A percentile compares a stretch with the other conserved stretches of the same genome.
These are phyloP conservation scores for Andrena flavipes DNA, from an alignment of 2,888 invertebrate species.

Conservation along the genomic window DNA sequence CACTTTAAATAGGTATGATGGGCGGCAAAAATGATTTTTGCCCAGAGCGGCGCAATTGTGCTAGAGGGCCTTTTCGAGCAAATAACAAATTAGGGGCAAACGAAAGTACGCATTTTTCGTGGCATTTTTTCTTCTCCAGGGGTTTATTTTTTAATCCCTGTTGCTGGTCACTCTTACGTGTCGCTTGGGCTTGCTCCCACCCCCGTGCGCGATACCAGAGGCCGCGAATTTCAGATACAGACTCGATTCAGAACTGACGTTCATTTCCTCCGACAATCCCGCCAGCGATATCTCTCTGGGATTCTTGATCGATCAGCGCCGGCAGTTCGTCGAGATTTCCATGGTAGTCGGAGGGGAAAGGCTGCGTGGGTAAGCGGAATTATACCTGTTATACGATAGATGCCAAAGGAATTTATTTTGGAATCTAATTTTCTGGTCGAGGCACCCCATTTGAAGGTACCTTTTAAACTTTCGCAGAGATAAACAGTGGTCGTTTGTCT, in stretches of 20 bases:
- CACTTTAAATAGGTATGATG: too few relatives aligned
- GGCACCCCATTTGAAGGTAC: too few relatives aligned
- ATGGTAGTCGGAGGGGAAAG: neutral
- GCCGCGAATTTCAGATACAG: conserved; percentile 45
- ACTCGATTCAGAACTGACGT: conserved; percentile 58
- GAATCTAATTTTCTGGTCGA: too few relatives aligned
- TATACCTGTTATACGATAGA: neutral
- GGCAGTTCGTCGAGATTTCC: conserved; percentile 27
- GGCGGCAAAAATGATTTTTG: too few relatives aligned
- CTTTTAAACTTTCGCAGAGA: conserved; percentile 1
- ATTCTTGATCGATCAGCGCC: conserved; percentile 48
- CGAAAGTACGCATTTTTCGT: neutral
- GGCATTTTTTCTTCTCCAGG: neutral
- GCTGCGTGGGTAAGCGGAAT: neutral
- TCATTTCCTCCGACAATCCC: conserved; percentile 53
- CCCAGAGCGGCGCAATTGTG: too few relatives aligned
- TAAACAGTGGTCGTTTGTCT: conserved; percentile 15
- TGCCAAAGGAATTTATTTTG: too few relatives aligned
- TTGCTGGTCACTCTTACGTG: neutral
- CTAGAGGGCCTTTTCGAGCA: too few relatives aligned
- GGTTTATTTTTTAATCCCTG: neutral
- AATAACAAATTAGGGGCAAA: neutral
- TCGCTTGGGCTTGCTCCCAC: neutral
- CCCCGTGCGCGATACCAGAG: neutral
- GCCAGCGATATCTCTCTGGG: conserved; percentile 35